Percentiles rank a stretch among this genome's conserved stretches.
Conservation (phyloP, 1,140 invertebrate species). For the Yoshiicerus persimilis region DNA sequence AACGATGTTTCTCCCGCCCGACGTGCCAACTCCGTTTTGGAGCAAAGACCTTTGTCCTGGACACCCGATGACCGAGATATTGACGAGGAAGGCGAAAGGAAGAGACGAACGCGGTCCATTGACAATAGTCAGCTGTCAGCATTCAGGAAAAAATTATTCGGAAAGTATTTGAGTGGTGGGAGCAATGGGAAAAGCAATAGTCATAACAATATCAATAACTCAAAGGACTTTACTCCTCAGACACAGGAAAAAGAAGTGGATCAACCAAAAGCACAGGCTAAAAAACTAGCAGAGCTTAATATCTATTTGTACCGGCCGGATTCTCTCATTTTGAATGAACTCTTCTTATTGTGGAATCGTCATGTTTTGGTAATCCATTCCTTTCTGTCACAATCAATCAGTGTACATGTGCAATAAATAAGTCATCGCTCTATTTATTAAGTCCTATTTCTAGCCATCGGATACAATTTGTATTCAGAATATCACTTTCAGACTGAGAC, state of each 20-base stretch:
- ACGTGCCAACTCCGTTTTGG: neutral
- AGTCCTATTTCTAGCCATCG: too few relatives aligned
- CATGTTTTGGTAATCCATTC: conserved; percentile 33
- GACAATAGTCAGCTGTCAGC: conserved; percentile 26
- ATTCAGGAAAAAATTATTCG: neutral
- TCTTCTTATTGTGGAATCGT: conserved; percentile 43
- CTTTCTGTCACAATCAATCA: neutral
- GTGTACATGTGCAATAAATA: too few relatives aligned
- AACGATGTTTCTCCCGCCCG: neutral
- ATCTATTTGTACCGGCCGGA: conserved; percentile 41
- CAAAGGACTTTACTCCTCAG: neutral
- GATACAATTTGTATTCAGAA: too few relatives aligned
- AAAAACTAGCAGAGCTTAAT: conserved; percentile 18
- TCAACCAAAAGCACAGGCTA: neutral
- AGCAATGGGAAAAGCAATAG: conserved; percentile 4
- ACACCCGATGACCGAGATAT: neutral
- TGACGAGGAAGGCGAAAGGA: neutral
- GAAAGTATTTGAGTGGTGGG: neutral
- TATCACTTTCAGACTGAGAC: too few relatives aligned
- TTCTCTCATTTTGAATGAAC: conserved; percentile 41
- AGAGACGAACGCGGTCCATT: conserved; percentile 22
- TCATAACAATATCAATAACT: neutral
- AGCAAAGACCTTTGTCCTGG: neutral
- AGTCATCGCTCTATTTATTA: too few relatives aligned
- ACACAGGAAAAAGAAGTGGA: neutral